These are phyloP conservation scores for Aporrectodea caliginosa DNA, from an alignment of 1,140 invertebrate genomes.

Conservation along the genomic window DNA sequence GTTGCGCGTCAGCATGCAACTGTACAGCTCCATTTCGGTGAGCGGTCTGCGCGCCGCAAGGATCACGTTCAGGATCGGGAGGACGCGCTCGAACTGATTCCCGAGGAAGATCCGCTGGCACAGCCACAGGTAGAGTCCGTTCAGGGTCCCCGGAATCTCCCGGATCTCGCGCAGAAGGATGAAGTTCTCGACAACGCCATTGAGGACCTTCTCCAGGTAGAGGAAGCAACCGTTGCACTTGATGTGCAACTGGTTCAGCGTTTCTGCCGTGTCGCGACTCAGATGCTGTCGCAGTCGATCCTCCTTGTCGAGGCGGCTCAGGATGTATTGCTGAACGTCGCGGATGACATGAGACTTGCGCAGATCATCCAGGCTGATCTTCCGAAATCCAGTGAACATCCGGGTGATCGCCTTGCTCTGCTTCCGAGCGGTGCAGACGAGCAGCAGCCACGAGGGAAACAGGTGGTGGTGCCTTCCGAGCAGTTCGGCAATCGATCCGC, in stretches of 20 bases:
- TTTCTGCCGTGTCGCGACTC: slow-evolving; percentile 81
- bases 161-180: slow-evolving; percentile 78
- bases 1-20: slow-evolving; percentile 74
- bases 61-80: slow-evolving; percentile 79
- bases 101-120: slow-evolving; percentile 80
- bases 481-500: slow-evolving; percentile 60
- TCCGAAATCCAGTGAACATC: slow-evolving; percentile 91
- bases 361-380: slow-evolving; percentile 80
- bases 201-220: slow-evolving; percentile 78
- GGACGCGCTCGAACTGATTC: slow-evolving; percentile 69
- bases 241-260: slow-evolving; percentile 89
- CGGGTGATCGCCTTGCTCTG: slow-evolving; percentile 74
- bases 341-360: slow-evolving; percentile 75
- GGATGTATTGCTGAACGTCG: slow-evolving; percentile 92
- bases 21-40: slow-evolving; percentile 71
- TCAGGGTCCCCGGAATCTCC: slow-evolving; percentile 89
- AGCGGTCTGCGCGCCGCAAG: slow-evolving; percentile 80
- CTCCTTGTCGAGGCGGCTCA: slow-evolving; percentile 74
- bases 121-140: slow-evolving; percentile 90
- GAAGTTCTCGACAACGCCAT: slow-evolving; percentile 87
- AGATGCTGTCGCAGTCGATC: slow-evolving; percentile 71
- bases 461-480: slow-evolving; percentile 83
- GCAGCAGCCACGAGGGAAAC: slow-evolving; percentile 87
- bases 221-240: slow-evolving; percentile 94
- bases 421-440: slow-evolving; percentile 83